A percentile compares a stretch with the other conserved stretches of the same genome.
phyloP scores from a whole-genome alignment of 2,797 vertebrate genomes.

The Phalanger gymnotis region DNA sequence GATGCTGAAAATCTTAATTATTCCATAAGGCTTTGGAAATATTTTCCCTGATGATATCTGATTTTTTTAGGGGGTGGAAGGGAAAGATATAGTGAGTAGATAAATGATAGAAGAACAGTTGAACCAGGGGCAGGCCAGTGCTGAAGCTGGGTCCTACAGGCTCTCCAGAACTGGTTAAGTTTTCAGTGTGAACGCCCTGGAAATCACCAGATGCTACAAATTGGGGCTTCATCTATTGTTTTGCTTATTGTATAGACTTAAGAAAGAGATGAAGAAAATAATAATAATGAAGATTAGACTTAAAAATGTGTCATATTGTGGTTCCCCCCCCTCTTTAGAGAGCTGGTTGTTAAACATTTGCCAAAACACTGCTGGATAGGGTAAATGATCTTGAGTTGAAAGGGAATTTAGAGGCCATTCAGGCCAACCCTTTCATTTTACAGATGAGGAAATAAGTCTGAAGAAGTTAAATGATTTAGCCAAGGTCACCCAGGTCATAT shows the following conservation, averaged over 20 bases:
- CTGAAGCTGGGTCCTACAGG: not conserved
- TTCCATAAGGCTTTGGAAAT: not conserved
- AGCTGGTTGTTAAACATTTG: not conserved
- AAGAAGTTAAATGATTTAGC: not conserved
- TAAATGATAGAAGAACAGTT: not conserved
- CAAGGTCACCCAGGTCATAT: not conserved
- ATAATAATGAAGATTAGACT: not conserved
- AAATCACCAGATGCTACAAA: not conserved
- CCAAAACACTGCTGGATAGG: not conserved
- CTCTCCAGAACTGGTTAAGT: not conserved
- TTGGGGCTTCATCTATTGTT: not conserved
- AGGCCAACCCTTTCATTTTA: not conserved
- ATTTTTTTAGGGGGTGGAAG: not conserved
- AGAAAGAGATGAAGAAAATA: not conserved
- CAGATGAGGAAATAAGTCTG: not conserved
- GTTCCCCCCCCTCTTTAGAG: not conserved
- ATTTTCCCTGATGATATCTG: not conserved
- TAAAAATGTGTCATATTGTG: not conserved
- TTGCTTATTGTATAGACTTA: not conserved
- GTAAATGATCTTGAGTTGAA: not conserved
- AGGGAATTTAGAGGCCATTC: not conserved
- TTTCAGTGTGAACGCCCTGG: not conserved
- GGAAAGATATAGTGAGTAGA: not conserved
- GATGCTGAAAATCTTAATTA: not conserved
- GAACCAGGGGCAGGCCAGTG: not conserved